phyloP scores from a whole-genome alignment of 2,113 vertebrate genomes.

The Mola mola region DNA sequence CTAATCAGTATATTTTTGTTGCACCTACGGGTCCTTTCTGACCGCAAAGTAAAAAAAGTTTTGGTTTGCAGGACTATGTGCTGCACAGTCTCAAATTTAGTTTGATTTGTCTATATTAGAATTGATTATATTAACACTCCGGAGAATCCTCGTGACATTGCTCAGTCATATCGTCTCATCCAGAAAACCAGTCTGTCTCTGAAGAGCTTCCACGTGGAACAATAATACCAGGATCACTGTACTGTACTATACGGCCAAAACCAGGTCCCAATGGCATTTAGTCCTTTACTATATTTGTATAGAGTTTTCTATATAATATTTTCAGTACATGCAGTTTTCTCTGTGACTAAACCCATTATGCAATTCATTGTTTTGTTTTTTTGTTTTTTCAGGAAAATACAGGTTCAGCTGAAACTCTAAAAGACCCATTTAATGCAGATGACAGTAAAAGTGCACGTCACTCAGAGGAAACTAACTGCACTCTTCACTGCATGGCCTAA shows the following conservation, averaged over 20 bases:
- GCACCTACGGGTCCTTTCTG: constrained; percentile 24
- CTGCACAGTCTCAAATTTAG: constrained; percentile 15
- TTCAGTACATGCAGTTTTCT: constrained; percentile 28
- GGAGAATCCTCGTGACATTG: background rate
- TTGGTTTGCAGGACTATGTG: constrained; percentile 23
- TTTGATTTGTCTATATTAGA: constrained; percentile 18
- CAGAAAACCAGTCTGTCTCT: constrained; percentile 56
- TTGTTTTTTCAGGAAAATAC: constrained; percentile 49
- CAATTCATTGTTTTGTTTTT: constrained; percentile 59
- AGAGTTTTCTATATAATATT: constrained; percentile 52
- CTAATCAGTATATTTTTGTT: constrained; percentile 25
- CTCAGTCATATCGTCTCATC: constrained; percentile 5
- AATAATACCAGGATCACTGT: constrained; percentile 46
- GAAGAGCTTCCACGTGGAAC: constrained; percentile 55
- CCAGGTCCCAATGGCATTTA: constrained; percentile 9
- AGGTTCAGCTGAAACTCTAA: constrained; percentile 61
- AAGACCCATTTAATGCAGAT: constrained; percentile 28
- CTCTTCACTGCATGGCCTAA: constrained; percentile 1
- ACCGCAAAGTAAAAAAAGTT: constrained; percentile 19
- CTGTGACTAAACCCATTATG: constrained; percentile 62
- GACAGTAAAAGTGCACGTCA: background rate
- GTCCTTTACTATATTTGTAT: constrained; percentile 46
- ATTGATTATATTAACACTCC: background rate
- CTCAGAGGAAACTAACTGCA: background rate
- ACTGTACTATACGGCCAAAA: constrained; percentile 55